phyloP scores from a whole-genome alignment of 2,888 invertebrate species.

The Plemyria rubiginata region DNA sequence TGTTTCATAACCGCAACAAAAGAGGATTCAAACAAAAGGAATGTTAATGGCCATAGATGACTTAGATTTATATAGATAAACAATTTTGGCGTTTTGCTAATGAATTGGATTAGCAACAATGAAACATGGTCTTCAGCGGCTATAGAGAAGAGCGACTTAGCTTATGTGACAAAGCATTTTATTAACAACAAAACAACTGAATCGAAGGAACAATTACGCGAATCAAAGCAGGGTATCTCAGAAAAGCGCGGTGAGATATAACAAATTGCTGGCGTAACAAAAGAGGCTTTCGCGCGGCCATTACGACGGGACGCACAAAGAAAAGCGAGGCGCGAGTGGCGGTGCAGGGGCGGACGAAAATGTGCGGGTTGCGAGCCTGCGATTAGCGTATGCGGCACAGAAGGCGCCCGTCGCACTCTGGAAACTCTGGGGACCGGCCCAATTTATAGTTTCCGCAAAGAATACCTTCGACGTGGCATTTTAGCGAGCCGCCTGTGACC shows the following conservation, averaged over 20 bases:
- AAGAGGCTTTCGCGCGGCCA: conserved; percentile 83
- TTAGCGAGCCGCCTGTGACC: conserved; percentile 73
- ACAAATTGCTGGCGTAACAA: conserved; percentile 82
- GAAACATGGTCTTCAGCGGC: conserved; percentile 57
- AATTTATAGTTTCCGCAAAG: conserved; percentile 82
- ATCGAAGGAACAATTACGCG: conserved; percentile 82
- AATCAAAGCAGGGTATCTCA: conserved; percentile 79
- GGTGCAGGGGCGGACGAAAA: conserved; percentile 47
- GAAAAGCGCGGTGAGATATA: conserved; percentile 80
- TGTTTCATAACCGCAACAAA: conserved; percentile 37
- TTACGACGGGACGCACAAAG: conserved; percentile 74
- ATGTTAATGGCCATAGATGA: conserved; percentile 36
- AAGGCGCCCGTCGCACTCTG: conserved; percentile 49
- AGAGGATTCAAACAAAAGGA: conserved; percentile 32
- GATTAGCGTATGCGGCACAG: conserved; percentile 76
- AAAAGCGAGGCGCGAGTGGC: conserved; percentile 59
- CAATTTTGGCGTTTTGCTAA: conserved; percentile 51
- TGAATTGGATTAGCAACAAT: conserved; percentile 75
- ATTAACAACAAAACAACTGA: conserved; percentile 77
- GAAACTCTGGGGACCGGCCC: conserved; percentile 54
- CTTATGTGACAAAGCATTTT: conserved; percentile 82
- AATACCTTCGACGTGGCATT: conserved; percentile 75
- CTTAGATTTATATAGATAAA: conserved; percentile 33
- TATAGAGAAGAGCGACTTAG: conserved; percentile 65
- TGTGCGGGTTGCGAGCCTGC: conserved; percentile 49